Percentiles rank a stretch among this genome's conserved stretches.
phyloP scores from a whole-genome alignment of 2,113 vertebrate species.

The Chrysemys picta region DNA sequence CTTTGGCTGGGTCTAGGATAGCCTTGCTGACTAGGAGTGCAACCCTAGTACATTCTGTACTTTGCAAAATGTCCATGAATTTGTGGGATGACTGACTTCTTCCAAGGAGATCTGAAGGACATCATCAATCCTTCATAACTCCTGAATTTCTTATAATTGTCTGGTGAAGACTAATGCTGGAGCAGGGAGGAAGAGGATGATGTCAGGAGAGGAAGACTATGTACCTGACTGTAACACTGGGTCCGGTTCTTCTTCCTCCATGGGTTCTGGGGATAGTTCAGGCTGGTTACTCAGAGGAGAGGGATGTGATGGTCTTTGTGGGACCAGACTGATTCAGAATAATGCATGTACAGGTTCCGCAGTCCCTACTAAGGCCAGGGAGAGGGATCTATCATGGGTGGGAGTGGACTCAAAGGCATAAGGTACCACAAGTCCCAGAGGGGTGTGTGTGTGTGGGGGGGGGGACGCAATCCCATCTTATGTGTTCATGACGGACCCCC shows the following conservation, averaged over 20 bases:
- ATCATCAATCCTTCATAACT: background rate
- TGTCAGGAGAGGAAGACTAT: background rate
- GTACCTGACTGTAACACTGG: background rate
- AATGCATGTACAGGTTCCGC: background rate
- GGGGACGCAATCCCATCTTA: background rate
- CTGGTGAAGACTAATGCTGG: background rate
- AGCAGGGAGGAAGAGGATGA: too few species aligned
- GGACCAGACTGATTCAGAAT: background rate
- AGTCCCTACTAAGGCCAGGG: background rate
- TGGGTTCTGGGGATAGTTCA: background rate
- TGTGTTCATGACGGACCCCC: background rate
- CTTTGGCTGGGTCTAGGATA: background rate
- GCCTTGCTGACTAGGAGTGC: too few species aligned
- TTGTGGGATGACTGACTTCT: background rate
- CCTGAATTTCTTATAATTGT: background rate
- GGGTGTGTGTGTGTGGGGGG: too few species aligned
- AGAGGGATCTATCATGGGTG: background rate
- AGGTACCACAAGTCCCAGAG: background rate
- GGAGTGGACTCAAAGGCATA: background rate
- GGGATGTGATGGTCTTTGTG: background rate
- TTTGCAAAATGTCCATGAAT: background rate
- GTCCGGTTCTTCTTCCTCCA: background rate
- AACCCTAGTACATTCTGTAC: background rate
- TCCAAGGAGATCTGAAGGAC: background rate
- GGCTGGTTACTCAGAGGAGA: background rate